Conservation (phyloP, 2,797 vertebrate species). For the Lagorchestes hirsutus region DNA sequence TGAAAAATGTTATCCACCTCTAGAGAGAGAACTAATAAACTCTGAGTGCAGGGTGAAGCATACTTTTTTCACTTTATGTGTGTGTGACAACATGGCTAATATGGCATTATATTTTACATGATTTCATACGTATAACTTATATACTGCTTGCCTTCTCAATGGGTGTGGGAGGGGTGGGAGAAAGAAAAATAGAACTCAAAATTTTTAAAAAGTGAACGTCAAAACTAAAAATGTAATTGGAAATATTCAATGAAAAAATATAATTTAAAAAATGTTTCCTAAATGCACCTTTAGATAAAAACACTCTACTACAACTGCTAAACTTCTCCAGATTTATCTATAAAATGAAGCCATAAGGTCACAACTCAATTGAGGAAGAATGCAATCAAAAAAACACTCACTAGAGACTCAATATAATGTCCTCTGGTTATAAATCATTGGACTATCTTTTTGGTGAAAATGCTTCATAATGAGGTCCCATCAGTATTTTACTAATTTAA, state of each 20-base stretch:
- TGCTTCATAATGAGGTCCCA: neutral
- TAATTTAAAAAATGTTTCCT: neutral
- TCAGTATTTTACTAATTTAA: neutral
- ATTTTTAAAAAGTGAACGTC: neutral
- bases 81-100: neutral
- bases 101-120: neutral
- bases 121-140: neutral
- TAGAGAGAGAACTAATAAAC: neutral
- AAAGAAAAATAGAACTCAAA: neutral
- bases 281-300: neutral
- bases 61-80: neutral
- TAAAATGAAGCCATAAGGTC: neutral
- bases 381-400: neutral
- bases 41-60: neutral
- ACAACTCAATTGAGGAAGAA: neutral
- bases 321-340: neutral
- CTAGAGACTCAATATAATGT: neutral
- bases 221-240: neutral
- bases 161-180: no score
- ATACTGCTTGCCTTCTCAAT: no score
- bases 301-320: neutral
- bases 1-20: neutral
- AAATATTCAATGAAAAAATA: neutral
- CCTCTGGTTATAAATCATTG: neutral
- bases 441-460: neutral